These are phyloP conservation scores for Octodonta nipae DNA, from an alignment of 2,888 invertebrate species.

Conservation along the genomic window DNA sequence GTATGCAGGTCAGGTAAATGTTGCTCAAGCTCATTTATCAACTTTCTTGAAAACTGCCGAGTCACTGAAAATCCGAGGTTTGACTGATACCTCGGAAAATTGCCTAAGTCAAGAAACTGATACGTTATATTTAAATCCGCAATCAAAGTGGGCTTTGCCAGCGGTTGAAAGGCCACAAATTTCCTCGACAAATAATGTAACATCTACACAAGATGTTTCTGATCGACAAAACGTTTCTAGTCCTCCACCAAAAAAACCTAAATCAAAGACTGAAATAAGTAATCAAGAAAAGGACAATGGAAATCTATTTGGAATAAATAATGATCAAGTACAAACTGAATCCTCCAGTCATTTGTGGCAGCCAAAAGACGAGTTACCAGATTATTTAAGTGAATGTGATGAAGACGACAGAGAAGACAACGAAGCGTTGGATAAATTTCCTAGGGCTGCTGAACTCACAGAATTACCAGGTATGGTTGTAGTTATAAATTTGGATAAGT, in stretches of 20 bases:
- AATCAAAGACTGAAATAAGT: too few species aligned
- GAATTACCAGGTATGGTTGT: too few species aligned
- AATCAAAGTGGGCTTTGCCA: too few species aligned
- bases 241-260: constrained; percentile 25
- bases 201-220: constrained; percentile 32
- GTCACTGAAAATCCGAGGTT: constrained; percentile 63
- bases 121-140: too few species aligned
- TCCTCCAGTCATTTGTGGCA: too few species aligned
- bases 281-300: too few species aligned
- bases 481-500: too few species aligned
- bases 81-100: constrained; percentile 48
- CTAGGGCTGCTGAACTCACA: constrained; percentile 22
- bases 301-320: too few species aligned
- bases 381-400: constrained; percentile 59
- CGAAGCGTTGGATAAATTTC: constrained; percentile 21
- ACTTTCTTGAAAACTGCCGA: constrained; percentile 66
- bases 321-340: too few species aligned
- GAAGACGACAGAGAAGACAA: constrained; percentile 32
- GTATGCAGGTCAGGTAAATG: constrained; percentile 76
- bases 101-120: background rate
- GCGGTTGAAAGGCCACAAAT: too few species aligned
- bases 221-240: constrained; percentile 18
- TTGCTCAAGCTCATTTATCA: constrained; percentile 63
- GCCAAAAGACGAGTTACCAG: constrained; percentile 61
- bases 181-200: constrained; percentile 29